A percentile compares a stretch with the other conserved stretches of the same genome.
Evolutionary conservation across 2,797 vertebrate species (phyloP).

Genomic region (Gadopsis bispinosus): DNA sequence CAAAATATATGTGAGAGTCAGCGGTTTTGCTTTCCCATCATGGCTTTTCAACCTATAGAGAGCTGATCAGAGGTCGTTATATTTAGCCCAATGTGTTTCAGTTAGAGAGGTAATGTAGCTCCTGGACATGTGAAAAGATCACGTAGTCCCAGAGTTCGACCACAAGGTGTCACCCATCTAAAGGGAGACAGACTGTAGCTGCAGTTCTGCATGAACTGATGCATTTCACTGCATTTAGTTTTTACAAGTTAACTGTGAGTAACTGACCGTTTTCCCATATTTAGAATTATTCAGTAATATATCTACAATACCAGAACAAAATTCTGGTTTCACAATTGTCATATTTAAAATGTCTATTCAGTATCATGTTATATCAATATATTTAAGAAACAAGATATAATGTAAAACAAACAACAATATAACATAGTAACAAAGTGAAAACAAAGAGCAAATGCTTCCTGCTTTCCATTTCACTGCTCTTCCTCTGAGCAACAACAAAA

Average conservation of each 20-base stretch:
- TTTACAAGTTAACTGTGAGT: not conserved
- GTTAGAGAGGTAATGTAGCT: not conserved
- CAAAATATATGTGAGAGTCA: not conserved
- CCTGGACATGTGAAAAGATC: not conserved
- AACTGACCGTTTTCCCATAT: not conserved
- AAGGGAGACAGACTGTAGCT: conserved; percentile 32
- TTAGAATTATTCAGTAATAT: not conserved
- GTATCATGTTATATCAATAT: not conserved
- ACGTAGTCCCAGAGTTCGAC: conserved; percentile 47
- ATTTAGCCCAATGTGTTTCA: not conserved
- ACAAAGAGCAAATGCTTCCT: not conserved
- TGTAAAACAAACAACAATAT: not conserved
- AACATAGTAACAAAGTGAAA: not conserved
- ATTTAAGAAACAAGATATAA: not conserved
- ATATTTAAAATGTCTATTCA: not conserved
- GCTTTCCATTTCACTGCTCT: conserved; percentile 15
- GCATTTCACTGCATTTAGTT: conserved; percentile 12
- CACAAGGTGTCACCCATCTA: conserved; percentile 71
- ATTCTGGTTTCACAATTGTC: not conserved
- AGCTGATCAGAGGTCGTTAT: not conserved
- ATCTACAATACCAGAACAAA: not conserved
- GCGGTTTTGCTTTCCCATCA: not conserved
- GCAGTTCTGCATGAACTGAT: not conserved
- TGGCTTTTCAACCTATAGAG: not conserved
- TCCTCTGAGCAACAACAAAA: not conserved